Evolutionary conservation across 1,140 invertebrate species (phyloP).

Genomic region (Micrasema longulum): DNA sequence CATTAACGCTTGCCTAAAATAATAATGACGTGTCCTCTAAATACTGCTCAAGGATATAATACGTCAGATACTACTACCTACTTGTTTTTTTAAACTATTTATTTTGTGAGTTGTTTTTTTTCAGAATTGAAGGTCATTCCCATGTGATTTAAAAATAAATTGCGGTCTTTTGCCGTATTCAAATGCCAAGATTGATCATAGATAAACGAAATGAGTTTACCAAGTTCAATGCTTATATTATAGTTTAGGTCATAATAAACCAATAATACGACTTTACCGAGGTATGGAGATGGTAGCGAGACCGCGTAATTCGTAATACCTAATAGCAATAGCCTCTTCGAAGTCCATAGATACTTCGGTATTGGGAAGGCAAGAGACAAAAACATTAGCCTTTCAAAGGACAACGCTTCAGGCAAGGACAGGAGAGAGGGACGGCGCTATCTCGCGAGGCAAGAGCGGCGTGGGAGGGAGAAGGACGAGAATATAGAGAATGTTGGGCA

Average conservation of each 20-base stretch:
- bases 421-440: slow-evolving; percentile 12
- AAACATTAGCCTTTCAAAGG: background rate
- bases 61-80: too few relatives aligned
- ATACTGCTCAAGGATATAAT: too few relatives aligned
- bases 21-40: too few relatives aligned
- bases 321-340: too few relatives aligned
- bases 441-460: background rate
- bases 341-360: too few relatives aligned
- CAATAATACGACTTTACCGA: slow-evolving; percentile 8
- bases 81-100: too few relatives aligned
- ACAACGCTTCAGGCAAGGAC: slow-evolving; percentile 15
- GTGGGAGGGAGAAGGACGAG: slow-evolving; percentile 33
- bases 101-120: too few relatives aligned
- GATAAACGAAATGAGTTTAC: background rate
- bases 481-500: slow-evolving; percentile 17
- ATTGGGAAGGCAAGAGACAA: slow-evolving; percentile 11
- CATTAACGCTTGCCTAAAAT: too few relatives aligned
- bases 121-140: too few relatives aligned
- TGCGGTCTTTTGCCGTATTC: too few relatives aligned
- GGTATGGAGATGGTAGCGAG: too few relatives aligned
- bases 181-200: slow-evolving; percentile 2
- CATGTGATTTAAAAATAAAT: too few relatives aligned
- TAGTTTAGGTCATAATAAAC: slow-evolving; percentile 19
- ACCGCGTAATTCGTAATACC: background rate
- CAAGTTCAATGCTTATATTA: slow-evolving; percentile 14